Evolutionary conservation across 2,888 invertebrate species (phyloP), one percentile per base, ranked within the genome.

Genomic region (Drosophila acutilabella): DNA sequence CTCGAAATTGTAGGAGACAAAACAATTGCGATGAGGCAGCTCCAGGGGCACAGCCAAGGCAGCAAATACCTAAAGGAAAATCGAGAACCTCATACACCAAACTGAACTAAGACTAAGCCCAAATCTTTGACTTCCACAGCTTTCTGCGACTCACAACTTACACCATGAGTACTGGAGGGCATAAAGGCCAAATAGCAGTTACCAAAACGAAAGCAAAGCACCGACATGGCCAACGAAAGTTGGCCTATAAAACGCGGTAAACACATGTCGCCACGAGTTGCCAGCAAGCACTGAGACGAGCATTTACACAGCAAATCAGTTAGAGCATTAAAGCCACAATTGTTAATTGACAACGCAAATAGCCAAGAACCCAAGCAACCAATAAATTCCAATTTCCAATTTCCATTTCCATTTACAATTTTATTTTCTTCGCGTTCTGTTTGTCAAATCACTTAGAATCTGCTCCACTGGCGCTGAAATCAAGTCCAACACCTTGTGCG

Each of bases 1-100:
- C 88, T 96, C 96, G 81, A 96, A 95, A 92, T 96, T 96, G 90
- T 95, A 95, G 0, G 96, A 95, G 26, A 96, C 93, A 80, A 95
- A 96, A 16, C 96, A 94, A 84, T 95, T 95, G 73, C 95, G 94
- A 78, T 95, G 94, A 0, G 95, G 95, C 6, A 95, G 93, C 81
- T 95, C 95, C 16, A 96, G 90, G 0, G 96, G 96, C 30, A 96
- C 93, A 0, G 96, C 95, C 69, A 96, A 93, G 0, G 96, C 96
- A 40, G 95, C 89, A 90, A 96, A 95, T n/a, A 95, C 93, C 96
- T 96, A 92, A 18, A 2, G 11, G 26, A 45, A 30, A 23, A 26
- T 3, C 16, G 30, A 26, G n/a, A n/a, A n/a, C n/a, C n/a, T 7
- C 45, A 36, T 13, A 40, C 26, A 44, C 18, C n/a, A n/a, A n/a